These are phyloP conservation scores for Trachops cirrhosus DNA, from an alignment of 2,797 vertebrate genomes.

Conservation along the genomic window DNA sequence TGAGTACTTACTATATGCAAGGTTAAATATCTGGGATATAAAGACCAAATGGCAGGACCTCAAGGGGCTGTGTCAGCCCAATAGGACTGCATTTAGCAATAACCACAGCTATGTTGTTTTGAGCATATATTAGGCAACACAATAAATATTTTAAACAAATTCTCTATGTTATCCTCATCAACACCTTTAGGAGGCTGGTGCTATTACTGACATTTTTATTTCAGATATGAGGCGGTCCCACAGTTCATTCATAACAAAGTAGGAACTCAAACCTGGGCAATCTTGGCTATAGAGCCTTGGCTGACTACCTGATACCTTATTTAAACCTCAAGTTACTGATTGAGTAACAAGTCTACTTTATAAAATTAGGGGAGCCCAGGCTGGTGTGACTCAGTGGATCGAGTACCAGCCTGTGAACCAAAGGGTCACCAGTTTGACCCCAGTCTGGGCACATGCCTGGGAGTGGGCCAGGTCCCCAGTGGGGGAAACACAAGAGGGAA, in stretches of 20 bases:
- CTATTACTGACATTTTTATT: conserved; percentile 4
- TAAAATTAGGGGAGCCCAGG: not conserved
- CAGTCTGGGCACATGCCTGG: too few species aligned
- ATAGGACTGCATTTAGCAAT: conserved; percentile 18
- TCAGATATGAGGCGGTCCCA: not conserved
- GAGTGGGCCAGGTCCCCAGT: too few species aligned
- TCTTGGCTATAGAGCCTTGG: not conserved
- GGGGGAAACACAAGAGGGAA: too few species aligned
- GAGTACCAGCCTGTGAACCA: too few species aligned
- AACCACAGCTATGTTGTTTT: not conserved
- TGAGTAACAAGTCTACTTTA: conserved; percentile 25
- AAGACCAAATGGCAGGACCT: conserved; percentile 30
- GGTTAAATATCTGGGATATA: conserved; percentile 32
- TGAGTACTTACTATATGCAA: conserved; percentile 29
- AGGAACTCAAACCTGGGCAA: conserved; percentile 13
- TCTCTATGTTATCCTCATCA: conserved; percentile 1
- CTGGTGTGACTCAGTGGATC: too few species aligned
- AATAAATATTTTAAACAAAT: conserved; percentile 32
- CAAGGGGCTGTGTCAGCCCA: not conserved
- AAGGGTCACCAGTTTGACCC: too few species aligned
- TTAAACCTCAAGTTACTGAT: conserved; percentile 40
- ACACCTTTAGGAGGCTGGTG: not conserved
- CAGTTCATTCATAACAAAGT: conserved; percentile 30
- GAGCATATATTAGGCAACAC: not conserved
- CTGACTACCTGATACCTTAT: not conserved